Conservation (phyloP, 2,797 vertebrate genomes). For the Micromesistius poutassou region DNA sequence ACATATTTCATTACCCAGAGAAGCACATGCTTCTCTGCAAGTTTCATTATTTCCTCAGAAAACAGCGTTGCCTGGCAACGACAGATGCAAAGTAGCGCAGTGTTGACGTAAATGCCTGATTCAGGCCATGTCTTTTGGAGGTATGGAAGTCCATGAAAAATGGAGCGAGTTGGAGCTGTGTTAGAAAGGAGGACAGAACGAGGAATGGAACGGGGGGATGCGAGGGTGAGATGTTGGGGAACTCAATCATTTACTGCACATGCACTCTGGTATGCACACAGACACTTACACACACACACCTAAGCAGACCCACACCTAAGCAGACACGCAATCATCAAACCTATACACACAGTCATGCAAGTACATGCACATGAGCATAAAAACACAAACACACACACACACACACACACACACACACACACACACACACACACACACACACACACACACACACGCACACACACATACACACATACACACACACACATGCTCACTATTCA, state of each 20-base stretch:
- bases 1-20: neutral
- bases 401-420: neutral
- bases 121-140: neutral
- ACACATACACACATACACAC: neutral
- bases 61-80: slow-evolving; percentile 69
- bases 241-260: slow-evolving; percentile 1
- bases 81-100: slow-evolving; percentile 26
- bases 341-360: no score
- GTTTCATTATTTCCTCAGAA: slow-evolving; percentile 39
- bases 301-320: neutral
- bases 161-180: neutral
- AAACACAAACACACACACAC: neutral
- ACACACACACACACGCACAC: neutral
- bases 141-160: neutral
- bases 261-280: slow-evolving; percentile 1
- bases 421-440: neutral
- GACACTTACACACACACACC: neutral
- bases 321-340: neutral
- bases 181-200: neutral
- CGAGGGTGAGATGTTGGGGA: neutral
- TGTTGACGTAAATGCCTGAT: slow-evolving; percentile 2
- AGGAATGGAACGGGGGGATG: neutral
- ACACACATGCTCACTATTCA: neutral
- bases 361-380: neutral
- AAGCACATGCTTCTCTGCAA: slow-evolving; percentile 14